Percentiles rank a stretch among this genome's conserved stretches.
Evolutionary conservation across 1,140 invertebrate species (phyloP).

Genomic region (Plectrocnemia conspersa): DNA sequence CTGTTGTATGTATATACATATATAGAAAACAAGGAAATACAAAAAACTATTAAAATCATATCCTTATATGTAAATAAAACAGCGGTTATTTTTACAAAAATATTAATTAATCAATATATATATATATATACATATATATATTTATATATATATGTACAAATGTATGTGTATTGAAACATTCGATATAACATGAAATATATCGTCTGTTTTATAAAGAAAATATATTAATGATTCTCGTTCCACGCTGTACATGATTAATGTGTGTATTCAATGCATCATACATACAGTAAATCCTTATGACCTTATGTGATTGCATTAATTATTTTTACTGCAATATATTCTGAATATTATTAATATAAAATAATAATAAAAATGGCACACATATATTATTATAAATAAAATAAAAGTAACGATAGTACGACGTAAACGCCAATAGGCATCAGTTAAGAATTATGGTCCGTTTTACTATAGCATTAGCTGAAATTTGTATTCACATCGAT

Average conservation of each 20-base stretch:
- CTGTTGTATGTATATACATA: neutral
- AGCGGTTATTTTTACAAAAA: too few relatives aligned
- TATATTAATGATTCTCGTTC: too few relatives aligned
- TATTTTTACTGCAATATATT: too few relatives aligned
- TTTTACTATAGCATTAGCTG: conserved; percentile 33
- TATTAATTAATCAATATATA: too few relatives aligned
- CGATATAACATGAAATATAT: conserved; percentile 10
- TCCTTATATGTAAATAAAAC: neutral
- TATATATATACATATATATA: neutral
- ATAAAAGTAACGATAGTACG: neutral
- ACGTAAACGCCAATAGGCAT: conserved; percentile 19
- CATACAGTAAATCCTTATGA: too few relatives aligned
- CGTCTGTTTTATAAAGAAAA: too few relatives aligned
- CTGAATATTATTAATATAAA: too few relatives aligned
- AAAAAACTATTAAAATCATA: neutral
- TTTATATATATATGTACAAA: neutral
- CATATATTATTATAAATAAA: conserved; percentile 1
- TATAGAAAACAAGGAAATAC: neutral
- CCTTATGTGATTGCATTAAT: too few relatives aligned
- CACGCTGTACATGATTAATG: too few relatives aligned
- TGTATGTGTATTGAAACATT: conserved; percentile 5
- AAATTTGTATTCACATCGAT: conserved; percentile 35
- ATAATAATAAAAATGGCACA: too few relatives aligned
- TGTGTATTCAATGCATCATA: too few relatives aligned
- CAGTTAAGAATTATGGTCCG: conserved; percentile 27